Evolutionary conservation across 2,888 invertebrate species (phyloP).

Genomic region (Sussaba pulchella): DNA sequence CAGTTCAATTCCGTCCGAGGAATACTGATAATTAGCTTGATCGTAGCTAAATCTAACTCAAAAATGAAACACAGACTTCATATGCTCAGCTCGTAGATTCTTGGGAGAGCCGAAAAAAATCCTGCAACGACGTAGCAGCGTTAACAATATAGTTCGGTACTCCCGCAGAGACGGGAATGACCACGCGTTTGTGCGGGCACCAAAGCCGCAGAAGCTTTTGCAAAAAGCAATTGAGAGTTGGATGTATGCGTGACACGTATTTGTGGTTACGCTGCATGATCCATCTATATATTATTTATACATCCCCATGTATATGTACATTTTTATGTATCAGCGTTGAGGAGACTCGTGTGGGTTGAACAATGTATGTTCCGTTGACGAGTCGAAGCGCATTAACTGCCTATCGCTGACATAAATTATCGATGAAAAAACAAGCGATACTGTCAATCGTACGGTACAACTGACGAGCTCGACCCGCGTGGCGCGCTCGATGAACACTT

Average conservation of each 20-base stretch:
- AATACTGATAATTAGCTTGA: background rate
- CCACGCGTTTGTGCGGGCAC: conserved; percentile 5
- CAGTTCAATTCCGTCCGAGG: background rate
- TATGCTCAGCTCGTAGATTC: background rate
- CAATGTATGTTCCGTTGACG: conserved; percentile 30
- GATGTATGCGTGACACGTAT: conserved; percentile 36
- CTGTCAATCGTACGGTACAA: conserved; percentile 36
- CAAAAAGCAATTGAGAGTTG: conserved; percentile 43
- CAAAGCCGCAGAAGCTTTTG: conserved; percentile 36
- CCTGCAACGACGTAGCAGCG: background rate
- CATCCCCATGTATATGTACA: background rate
- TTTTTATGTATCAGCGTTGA: conserved; percentile 39
- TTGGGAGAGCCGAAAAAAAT: background rate
- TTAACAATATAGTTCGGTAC: conserved; percentile 16
- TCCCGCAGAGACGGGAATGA: conserved; percentile 23
- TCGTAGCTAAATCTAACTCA: no score
- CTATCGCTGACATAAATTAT: conserved; percentile 63
- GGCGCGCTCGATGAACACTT: conserved; percentile 38
- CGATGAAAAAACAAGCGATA: conserved; percentile 63
- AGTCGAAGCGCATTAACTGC: conserved; percentile 3
- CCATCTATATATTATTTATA: conserved; percentile 13
- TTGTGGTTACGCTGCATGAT: conserved; percentile 40
- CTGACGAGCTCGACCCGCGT: background rate
- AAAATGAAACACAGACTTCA: no score
- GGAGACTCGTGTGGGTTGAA: conserved; percentile 21